Evolutionary conservation across 2,797 vertebrate species (phyloP), one percentile per base, ranked within the genome.

Genomic region (Micrastur ruficollis): DNA sequence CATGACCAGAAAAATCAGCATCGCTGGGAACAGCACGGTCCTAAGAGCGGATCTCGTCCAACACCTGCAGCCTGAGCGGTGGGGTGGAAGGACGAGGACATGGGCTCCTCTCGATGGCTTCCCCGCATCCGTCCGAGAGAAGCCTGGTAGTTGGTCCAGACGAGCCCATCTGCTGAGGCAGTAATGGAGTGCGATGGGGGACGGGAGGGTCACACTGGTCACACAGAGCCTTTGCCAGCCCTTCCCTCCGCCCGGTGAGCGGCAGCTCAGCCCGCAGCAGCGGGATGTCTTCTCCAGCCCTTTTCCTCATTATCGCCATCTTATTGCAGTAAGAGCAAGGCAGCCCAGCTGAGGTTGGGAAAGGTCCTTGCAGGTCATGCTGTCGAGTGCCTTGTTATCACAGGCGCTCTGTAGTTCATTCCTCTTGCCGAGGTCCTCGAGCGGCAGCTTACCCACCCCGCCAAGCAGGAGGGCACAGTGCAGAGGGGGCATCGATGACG

Each of bases 1-100:
- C 65, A 2, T 5, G 44, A 59, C 8, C 22, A 62, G 79, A n/a
- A 55, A 31, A 76, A 52, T 12, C 26, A 11, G 18, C 9, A 0
- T 29, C 0, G 0, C 2, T 65, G 50, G 50, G 44, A 68, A 9
- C 25, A 23, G 32, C 61, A 13, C 2, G 2, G 32, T 44, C 34
- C 70, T 53, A 7, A 6, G 46, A 29, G 66, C 6, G 32, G 52
- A 23, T 62, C 47, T 52, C 2, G 1, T n/a, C 68, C 23, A 15
- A n/a, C 36, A 26, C 27, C 68, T 59, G 36, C 67, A 58, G 52
- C 14, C 62, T 5, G 25, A n/a, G 61, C 0, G 2, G 47, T 63
- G 58, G 44, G 59, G 34, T 73, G 61, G 72, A 49, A 50, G 56
- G 62, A 66, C 19, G 10, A 40, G 62, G 73, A 36, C 40, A 12